These are phyloP conservation scores for Rhodinocichla rosea DNA, from an alignment of 2,113 vertebrate genomes.

Conservation along the genomic window DNA sequence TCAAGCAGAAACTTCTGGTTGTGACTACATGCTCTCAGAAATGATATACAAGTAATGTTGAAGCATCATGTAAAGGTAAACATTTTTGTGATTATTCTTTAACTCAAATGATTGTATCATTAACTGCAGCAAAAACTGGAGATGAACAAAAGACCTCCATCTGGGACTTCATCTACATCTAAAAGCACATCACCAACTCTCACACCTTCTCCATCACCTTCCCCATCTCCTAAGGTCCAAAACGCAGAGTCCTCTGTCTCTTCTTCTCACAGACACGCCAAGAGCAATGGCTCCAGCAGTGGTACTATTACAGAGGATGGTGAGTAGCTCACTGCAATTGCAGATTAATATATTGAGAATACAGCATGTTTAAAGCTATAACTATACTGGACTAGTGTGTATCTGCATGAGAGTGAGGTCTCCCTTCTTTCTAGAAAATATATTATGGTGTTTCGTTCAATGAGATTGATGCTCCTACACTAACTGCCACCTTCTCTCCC, in stretches of 20 bases:
- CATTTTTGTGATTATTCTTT: neutral
- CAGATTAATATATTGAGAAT: neutral
- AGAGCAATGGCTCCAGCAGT: conserved; percentile 96
- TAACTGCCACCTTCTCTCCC: neutral
- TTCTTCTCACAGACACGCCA: conserved; percentile 89
- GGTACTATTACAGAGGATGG: conserved; percentile 97
- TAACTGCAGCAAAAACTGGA: conserved; percentile 80
- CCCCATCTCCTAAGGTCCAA: conserved; percentile 77
- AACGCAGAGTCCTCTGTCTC: conserved; percentile 81
- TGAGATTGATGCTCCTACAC: neutral
- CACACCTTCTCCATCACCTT: conserved; percentile 83
- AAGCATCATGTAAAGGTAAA: neutral
- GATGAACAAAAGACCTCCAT: conserved; percentile 81
- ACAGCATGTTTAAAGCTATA: neutral
- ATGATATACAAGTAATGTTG: neutral
- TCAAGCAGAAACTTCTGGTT: neutral
- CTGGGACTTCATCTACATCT: conserved; percentile 91
- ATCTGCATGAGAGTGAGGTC: neutral
- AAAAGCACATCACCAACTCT: conserved; percentile 98
- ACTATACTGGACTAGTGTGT: neutral
- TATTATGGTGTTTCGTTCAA: neutral
- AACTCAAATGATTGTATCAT: neutral
- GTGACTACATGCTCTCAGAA: neutral
- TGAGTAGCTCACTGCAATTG: conserved; percentile 44
- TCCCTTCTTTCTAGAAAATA: neutral